phyloP scores from a whole-genome alignment of 2,797 vertebrate genomes.

The Myotis daubentonii region DNA sequence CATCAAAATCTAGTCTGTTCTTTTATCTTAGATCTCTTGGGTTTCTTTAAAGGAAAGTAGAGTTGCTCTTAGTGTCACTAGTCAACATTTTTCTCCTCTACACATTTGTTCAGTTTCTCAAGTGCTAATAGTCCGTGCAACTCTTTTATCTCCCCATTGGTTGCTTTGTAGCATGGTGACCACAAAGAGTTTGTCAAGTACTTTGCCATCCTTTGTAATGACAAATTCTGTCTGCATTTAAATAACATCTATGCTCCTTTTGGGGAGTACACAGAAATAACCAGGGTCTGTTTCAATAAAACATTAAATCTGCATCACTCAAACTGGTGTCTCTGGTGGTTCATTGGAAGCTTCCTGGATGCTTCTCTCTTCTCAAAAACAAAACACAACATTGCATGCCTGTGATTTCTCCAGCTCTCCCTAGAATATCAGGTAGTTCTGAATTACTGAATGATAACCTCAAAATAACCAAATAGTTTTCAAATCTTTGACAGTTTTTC shows the following conservation, averaged over 20 bases:
- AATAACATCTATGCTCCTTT: slow-evolving; percentile 54
- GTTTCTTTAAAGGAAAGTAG: slow-evolving; percentile 42
- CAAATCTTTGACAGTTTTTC: neutral
- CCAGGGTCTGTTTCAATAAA: slow-evolving; percentile 15
- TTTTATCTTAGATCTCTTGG: slow-evolving; percentile 42
- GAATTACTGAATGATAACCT: slow-evolving; percentile 31
- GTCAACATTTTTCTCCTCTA: slow-evolving; percentile 61
- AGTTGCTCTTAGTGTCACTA: slow-evolving; percentile 10
- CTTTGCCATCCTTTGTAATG: slow-evolving; percentile 55
- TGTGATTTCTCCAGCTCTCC: neutral
- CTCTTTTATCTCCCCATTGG: slow-evolving; percentile 44
- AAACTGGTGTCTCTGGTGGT: neutral
- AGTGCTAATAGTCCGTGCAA: slow-evolving; percentile 11
- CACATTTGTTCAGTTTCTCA: slow-evolving; percentile 56
- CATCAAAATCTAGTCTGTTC: slow-evolving; percentile 49
- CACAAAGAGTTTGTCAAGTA: slow-evolving; percentile 57
- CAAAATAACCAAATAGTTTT: slow-evolving; percentile 38
- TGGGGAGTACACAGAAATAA: slow-evolving; percentile 2
- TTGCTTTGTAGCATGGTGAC: slow-evolving; percentile 30
- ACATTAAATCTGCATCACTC: slow-evolving; percentile 1
- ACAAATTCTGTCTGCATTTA: slow-evolving; percentile 33
- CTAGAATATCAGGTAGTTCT: slow-evolving; percentile 27
- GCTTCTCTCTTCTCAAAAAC: neutral
- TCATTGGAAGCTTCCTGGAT: neutral
- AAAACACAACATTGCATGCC: neutral